Evolutionary conservation across 2,797 vertebrate species (phyloP).

Genomic region (Phataginus tricuspis): DNA sequence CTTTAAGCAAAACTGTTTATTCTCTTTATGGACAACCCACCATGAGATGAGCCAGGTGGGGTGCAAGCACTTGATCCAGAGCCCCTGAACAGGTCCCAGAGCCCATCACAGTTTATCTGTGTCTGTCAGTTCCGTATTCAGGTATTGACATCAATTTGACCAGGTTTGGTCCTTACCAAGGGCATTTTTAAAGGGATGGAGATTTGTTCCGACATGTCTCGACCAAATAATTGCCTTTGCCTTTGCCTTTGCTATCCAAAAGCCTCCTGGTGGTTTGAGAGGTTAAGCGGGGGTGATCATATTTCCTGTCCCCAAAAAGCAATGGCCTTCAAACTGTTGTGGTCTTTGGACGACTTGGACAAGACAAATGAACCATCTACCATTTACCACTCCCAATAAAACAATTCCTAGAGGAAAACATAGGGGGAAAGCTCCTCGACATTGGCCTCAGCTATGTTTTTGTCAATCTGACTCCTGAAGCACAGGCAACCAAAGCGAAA

Average conservation of each 20-base stretch:
- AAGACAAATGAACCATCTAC: neutral
- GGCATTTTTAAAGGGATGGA: neutral
- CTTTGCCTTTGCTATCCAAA: neutral
- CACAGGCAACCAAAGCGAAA: neutral
- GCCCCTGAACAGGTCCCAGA: neutral
- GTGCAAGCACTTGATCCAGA: too few species aligned
- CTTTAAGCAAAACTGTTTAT: neutral
- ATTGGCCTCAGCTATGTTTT: too few species aligned
- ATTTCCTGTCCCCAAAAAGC: neutral
- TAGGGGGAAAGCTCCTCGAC: neutral
- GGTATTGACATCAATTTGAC: neutral
- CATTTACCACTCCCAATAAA: too few species aligned
- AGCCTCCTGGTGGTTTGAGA: neutral
- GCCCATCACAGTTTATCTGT: rapidly evolving
- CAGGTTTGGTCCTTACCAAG: neutral
- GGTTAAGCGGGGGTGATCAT: neutral
- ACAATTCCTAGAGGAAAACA: neutral
- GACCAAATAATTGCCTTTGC: neutral
- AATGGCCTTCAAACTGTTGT: neutral
- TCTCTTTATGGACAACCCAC: neutral
- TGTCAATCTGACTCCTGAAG: neutral
- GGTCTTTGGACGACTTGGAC: neutral
- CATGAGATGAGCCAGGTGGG: neutral
- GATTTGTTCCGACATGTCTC: neutral
- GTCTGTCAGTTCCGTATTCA: neutral